A percentile compares a stretch with the other conserved stretches of the same genome.
phyloP scores from a whole-genome alignment of 2,797 vertebrate genomes.

The Semaprochilodus insignis region DNA sequence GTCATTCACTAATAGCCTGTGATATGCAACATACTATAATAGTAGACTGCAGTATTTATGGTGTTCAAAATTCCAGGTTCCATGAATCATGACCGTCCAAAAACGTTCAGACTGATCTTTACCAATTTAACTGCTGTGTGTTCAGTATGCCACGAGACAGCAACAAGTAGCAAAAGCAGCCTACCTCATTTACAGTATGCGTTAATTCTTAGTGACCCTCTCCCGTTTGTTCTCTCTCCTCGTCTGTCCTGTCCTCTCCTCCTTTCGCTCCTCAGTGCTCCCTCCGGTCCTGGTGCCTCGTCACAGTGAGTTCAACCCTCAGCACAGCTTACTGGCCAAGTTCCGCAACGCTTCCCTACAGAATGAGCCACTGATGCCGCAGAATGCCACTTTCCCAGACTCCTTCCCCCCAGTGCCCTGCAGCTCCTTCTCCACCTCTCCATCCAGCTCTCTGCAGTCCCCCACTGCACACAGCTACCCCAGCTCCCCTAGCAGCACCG shows the following conservation, averaged over 20 bases:
- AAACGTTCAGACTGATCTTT: background rate
- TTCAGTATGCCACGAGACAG: background rate
- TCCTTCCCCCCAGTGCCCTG: conserved; percentile 90
- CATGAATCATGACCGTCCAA: background rate
- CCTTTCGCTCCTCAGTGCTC: conserved; percentile 80
- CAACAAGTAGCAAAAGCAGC: too few species aligned
- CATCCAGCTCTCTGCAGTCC: conserved; percentile 84
- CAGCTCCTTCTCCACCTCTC: conserved; percentile 82
- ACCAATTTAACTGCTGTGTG: background rate
- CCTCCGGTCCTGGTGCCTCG: conserved; percentile 96
- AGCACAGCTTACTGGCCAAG: conserved; percentile 95
- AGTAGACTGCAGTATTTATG: too few species aligned
- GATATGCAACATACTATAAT: too few species aligned
- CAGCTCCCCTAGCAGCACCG: conserved; percentile 87
- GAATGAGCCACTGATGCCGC: conserved; percentile 94
- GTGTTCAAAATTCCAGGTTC: too few species aligned
- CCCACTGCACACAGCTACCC: conserved; percentile 86
- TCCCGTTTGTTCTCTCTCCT: background rate
- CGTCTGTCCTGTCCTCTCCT: background rate
- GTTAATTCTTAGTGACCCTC: too few species aligned
- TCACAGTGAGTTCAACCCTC: conserved; percentile 97
- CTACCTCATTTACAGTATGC: too few species aligned
- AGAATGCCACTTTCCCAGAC: conserved; percentile 94
- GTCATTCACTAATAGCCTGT: too few species aligned
- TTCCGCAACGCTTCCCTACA: conserved; percentile 92